A percentile compares a stretch with the other conserved stretches of the same genome.
Evolutionary conservation across 2,113 vertebrate genomes (phyloP).

Genomic region (Istiophorus platypterus): DNA sequence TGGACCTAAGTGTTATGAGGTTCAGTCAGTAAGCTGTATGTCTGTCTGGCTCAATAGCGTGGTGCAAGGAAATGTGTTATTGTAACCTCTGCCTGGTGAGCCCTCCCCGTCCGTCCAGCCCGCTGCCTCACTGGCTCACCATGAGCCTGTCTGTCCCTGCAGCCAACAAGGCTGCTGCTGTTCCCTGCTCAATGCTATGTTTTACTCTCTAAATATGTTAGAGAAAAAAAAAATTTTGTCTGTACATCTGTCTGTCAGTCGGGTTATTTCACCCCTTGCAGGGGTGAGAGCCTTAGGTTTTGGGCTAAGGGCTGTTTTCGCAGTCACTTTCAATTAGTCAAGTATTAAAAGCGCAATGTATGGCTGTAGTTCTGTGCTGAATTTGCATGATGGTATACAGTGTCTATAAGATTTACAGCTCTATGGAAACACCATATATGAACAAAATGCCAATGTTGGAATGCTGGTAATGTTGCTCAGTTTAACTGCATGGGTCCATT

Average conservation of each 20-base stretch:
- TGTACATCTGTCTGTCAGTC: slow-evolving; percentile 74
- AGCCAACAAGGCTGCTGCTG: slow-evolving; percentile 81
- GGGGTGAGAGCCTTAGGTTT: slow-evolving; percentile 45
- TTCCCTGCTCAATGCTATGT: slow-evolving; percentile 75
- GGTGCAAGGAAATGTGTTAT: slow-evolving; percentile 70
- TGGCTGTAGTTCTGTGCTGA: slow-evolving; percentile 19
- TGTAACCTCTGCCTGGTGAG: slow-evolving; percentile 73
- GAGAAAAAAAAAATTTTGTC: slow-evolving; percentile 58
- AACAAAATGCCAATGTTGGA: slow-evolving; percentile 34
- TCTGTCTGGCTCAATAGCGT: slow-evolving; percentile 38
- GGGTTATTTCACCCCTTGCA: slow-evolving; percentile 63
- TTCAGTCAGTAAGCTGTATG: slow-evolving; percentile 40
- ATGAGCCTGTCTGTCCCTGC: slow-evolving; percentile 67
- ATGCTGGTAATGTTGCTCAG: slow-evolving; percentile 29
- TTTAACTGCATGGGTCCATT: slow-evolving; percentile 26
- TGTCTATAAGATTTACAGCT: slow-evolving; percentile 42
- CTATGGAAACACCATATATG: slow-evolving; percentile 15
- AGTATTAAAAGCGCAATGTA: slow-evolving; percentile 52
- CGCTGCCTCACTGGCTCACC: slow-evolving; percentile 71
- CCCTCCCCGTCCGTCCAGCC: slow-evolving; percentile 57
- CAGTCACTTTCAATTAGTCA: slow-evolving; percentile 68
- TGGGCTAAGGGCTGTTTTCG: slow-evolving; percentile 61
- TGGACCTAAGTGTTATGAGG: background rate
- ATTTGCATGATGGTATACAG: slow-evolving; percentile 32
- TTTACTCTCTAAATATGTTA: slow-evolving; percentile 78